Evolutionary conservation across 2,113 vertebrate genomes (phyloP), one percentile per base, ranked within the genome.

Genomic region (Enhydra lutris): DNA sequence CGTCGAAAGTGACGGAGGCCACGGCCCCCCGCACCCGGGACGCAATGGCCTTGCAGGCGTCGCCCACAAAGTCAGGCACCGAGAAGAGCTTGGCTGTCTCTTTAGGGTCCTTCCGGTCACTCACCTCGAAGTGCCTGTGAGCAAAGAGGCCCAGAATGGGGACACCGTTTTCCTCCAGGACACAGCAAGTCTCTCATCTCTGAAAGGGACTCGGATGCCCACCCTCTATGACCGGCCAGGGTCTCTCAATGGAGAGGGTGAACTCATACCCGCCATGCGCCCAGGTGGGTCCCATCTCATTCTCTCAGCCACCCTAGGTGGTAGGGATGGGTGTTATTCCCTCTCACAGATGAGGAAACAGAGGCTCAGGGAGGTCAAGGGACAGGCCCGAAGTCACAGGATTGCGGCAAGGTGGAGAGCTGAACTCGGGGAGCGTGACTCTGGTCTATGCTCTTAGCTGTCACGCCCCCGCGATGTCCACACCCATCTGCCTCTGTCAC

Each of bases 1-100:
- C 99, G 0, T 99, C 99, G 0, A 99, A 99, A 98, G 99, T 99
- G 98, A 99, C 99, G 0, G 99, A 99, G 3, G 99, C 99, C 13
- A 99, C 99, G 0, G 99, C 99, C 7, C 99, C 99, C 20, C 99
- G 97, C 96, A 99, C 98, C 45, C 99, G 98, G 12, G 99, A 99
- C 0, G 99, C 99, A 7, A 99, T 98, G 95, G 99, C 99, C 94
- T 99, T 99, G 90, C 99, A 99, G 57, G 99, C 99, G 0, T 99
- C 99, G 0, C 99, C 99, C 76, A 99, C 99, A 0, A 99, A 99
- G 97, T 99, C 99, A 0, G 99, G 99, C 24, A 99, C 99, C 0
- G 99, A 99, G 93, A 99, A 99, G 59, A 99, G 98, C 36, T 99
- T 97, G 0, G 99, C 98, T 0, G 98, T 97, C 8, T 98, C 98